phyloP scores from a whole-genome alignment of 2,113 vertebrate genomes.

The Smithornis capensis region DNA sequence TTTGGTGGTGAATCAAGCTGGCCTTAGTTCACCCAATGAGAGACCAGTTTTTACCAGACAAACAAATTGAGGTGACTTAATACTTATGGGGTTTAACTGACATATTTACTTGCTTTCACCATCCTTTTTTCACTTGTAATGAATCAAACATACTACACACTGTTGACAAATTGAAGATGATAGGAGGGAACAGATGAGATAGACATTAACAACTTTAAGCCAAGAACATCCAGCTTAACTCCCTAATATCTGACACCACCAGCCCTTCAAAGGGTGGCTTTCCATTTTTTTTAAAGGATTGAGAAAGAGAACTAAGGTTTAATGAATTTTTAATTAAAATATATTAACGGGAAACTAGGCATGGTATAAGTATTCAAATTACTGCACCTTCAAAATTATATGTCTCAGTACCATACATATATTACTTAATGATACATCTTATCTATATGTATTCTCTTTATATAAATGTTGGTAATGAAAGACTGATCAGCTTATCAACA shows the following conservation, averaged over 20 bases:
- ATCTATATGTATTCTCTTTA: background rate
- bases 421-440: background rate
- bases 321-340: background rate
- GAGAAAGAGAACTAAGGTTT: background rate
- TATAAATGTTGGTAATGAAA: background rate
- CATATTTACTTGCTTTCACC: conserved; percentile 50
- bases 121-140: conserved; percentile 33
- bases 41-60: conserved; percentile 66
- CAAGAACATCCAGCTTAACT: background rate
- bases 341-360: background rate
- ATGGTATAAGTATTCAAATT: background rate
- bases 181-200: conserved; percentile 41
- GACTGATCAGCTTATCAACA: background rate
- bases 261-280: background rate
- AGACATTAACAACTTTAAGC: conserved; percentile 6
- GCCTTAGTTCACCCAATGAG: conserved; percentile 46
- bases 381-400: background rate
- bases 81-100: conserved; percentile 56
- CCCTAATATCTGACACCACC: background rate
- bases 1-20: conserved; percentile 74
- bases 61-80: conserved; percentile 75
- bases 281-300: background rate
- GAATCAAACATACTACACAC: background rate
- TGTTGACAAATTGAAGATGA: conserved; percentile 19
- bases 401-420: background rate